These are phyloP conservation scores for Brachycybe producta DNA, from an alignment of 2,888 invertebrate genomes.

Conservation along the genomic window DNA sequence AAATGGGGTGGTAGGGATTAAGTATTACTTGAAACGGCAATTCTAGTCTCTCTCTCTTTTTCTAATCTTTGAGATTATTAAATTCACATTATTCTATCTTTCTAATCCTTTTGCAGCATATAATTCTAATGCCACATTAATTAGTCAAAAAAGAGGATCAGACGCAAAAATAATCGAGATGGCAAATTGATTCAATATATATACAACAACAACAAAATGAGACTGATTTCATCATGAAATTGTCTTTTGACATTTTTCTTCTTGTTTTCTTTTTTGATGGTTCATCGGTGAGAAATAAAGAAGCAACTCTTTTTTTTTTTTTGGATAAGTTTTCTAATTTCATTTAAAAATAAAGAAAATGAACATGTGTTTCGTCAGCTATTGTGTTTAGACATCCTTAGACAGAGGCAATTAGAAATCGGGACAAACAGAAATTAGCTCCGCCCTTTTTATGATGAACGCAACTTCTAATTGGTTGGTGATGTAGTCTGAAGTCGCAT, in stretches of 20 bases:
- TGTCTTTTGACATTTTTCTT: background rate
- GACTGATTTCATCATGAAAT: background rate
- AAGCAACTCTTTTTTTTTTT: too few species aligned
- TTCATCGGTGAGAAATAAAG: too few species aligned
- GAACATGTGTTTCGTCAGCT: too few species aligned
- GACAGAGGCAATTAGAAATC: too few species aligned
- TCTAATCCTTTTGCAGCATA: constrained; percentile 19
- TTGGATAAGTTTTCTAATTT: too few species aligned
- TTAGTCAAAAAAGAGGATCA: constrained; percentile 22
- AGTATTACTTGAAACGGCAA: background rate
- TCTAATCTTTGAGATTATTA: constrained; percentile 18
- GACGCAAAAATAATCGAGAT: constrained; percentile 12
- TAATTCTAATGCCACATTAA: constrained; percentile 22
- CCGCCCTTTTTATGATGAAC: too few species aligned
- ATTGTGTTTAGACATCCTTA: too few species aligned
- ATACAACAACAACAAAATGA: background rate
- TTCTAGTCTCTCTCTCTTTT: too few species aligned
- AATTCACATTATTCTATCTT: constrained; percentile 18
- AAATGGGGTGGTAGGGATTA: background rate
- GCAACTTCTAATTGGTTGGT: too few species aligned
- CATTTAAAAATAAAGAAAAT: too few species aligned
- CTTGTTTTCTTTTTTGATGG: background rate
- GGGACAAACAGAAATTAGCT: too few species aligned
- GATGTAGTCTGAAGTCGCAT: too few species aligned
- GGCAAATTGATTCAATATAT: constrained; percentile 20